Conservation (phyloP, 2,113 vertebrate species). For the Laticauda laticaudata region DNA sequence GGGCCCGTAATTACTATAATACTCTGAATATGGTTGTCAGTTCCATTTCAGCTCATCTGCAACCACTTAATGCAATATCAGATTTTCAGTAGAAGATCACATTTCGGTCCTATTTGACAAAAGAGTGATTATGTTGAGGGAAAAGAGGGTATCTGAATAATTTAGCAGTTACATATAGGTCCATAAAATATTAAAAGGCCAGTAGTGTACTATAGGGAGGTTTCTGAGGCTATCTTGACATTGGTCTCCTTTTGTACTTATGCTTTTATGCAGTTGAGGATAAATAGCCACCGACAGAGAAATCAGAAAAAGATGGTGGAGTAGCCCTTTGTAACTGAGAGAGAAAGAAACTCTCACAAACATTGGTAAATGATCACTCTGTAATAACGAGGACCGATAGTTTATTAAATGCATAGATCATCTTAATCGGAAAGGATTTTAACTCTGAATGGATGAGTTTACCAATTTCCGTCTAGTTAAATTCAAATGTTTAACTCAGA, state of each 20-base stretch:
- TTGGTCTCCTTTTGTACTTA: constrained; percentile 4
- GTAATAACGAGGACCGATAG: background rate
- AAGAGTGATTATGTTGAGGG: constrained; percentile 37
- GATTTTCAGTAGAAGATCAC: constrained; percentile 32
- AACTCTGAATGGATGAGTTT: background rate
- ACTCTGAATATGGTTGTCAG: constrained; percentile 16
- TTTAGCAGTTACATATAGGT: constrained; percentile 61
- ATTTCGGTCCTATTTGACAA: constrained; percentile 50
- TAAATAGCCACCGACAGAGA: background rate
- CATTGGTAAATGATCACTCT: background rate
- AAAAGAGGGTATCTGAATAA: constrained; percentile 57
- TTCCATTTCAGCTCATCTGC: constrained; percentile 21
- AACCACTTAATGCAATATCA: constrained; percentile 34
- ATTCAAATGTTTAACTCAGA: background rate
- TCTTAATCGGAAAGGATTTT: constrained; percentile 10
- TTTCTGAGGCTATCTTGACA: constrained; percentile 39
- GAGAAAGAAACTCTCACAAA: constrained; percentile 23
- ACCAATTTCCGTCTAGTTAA: background rate
- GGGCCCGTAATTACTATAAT: background rate
- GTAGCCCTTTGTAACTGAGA: background rate
- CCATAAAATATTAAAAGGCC: constrained; percentile 64
- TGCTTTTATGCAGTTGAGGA: background rate
- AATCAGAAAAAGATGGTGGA: background rate
- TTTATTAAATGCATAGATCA: constrained; percentile 29
- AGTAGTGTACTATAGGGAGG: constrained; percentile 37